Evolutionary conservation across 1,140 invertebrate species (phyloP), one percentile per base, ranked within the genome.

Genomic region (Drosophila ambigua): DNA sequence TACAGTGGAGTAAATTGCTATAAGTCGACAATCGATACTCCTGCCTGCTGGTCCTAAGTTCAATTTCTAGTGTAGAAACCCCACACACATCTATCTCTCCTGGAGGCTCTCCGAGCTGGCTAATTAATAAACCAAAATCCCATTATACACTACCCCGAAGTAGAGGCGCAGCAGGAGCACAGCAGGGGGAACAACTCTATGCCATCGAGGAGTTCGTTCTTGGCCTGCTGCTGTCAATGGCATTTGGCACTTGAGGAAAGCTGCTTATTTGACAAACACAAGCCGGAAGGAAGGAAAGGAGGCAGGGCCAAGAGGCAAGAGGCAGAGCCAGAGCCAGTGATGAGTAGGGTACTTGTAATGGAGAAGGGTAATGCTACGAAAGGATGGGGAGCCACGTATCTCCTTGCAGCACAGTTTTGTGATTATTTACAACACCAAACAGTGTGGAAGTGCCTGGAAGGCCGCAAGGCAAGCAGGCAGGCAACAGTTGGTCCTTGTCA

Each of bases 91-190:
- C 43, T 35, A 28, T 16, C 39, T 16, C 39, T 35, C 28, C 20
- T 44, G 20, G 11, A 39, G 9, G 8, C 35, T 23, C 26, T 43
- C 41, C 24, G 8, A 53, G 52, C 52, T 62, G 69, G 71, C 53
- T 73, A 73, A 74, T 74, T 74, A 74, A 74, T 74, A 74, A 74
- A 74, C 72, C 61, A 28, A 66, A 74, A 74, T 74, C 72, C 72
- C 71, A 75, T 75, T 66, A 59, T 74, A 44, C 52, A 57, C 71
- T 59, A 63, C 61, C 39, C 41, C 31, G 16, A 43, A 50, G 23
- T 23, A 28, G n/a, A 31, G 23, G 13, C 16, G 20, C 43, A n/a
- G 16, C 2, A 28, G 20, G 8, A 15, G 39, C 20, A 15, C 11
- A n/a, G 7, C 8, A 31, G 26, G 16, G 16, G 7, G 23, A 7